Conservation (phyloP, 2,888 invertebrate genomes). For the Seira musarum region DNA sequence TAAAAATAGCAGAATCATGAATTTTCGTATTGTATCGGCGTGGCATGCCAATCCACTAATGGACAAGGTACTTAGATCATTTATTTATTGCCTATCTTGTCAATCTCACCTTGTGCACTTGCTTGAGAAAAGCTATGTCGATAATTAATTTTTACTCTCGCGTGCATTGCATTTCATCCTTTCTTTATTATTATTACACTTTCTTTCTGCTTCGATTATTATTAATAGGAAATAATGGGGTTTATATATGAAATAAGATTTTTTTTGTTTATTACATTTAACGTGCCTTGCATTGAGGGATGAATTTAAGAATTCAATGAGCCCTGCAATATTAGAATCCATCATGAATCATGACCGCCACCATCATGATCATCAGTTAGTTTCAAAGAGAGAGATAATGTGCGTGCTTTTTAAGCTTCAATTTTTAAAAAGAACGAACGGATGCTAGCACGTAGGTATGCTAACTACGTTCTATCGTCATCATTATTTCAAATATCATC, state of each 20-base stretch:
- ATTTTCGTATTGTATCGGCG: slow-evolving; percentile 18
- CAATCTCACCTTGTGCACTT: slow-evolving; percentile 53
- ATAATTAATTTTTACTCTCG: slow-evolving; percentile 50
- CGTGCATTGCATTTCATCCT: not conserved
- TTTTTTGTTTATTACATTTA: slow-evolving; percentile 30
- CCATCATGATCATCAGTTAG: not conserved
- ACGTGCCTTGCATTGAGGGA: slow-evolving; percentile 33
- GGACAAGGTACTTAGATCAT: slow-evolving; percentile 23
- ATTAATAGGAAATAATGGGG: slow-evolving; percentile 26
- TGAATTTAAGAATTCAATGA: slow-evolving; percentile 32
- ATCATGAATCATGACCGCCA: not conserved
- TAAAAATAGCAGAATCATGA: slow-evolving; percentile 19
- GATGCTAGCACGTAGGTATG: slow-evolving; percentile 34
- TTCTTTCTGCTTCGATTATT: slow-evolving; percentile 2
- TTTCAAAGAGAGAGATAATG: slow-evolving; percentile 17
- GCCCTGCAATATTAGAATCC: slow-evolving; percentile 7
- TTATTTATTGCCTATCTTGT: slow-evolving; percentile 41
- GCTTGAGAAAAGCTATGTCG: slow-evolving; percentile 50
- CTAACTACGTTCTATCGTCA: slow-evolving; percentile 27
- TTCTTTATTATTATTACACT: not conserved
- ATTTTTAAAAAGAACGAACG: too few species aligned
- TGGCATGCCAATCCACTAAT: slow-evolving; percentile 20
- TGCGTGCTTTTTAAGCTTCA: slow-evolving; percentile 25
- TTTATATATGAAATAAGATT: not conserved
- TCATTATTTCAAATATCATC: slow-evolving; percentile 24